Conservation (phyloP, 2,113 vertebrate species). For the Meles meles region DNA sequence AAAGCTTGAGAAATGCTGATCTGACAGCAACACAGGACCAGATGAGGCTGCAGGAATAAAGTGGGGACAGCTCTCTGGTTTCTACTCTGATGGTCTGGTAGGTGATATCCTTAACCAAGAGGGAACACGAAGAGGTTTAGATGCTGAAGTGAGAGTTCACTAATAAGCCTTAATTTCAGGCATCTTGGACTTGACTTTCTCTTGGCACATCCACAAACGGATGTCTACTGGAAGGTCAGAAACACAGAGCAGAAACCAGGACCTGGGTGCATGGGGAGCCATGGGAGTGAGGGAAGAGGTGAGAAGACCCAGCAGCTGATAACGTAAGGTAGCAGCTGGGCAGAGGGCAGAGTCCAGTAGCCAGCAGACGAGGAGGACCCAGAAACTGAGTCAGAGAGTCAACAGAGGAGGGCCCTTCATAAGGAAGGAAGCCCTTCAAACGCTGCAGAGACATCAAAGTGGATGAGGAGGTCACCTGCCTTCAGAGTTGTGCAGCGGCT, state of each 20-base stretch:
- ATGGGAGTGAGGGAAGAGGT: not conserved
- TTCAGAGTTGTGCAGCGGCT: not conserved
- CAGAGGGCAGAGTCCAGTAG: not conserved
- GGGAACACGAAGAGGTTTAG: not conserved
- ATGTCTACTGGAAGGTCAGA: not conserved
- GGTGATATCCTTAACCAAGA: not conserved
- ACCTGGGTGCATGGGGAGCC: not conserved
- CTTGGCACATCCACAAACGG: not conserved
- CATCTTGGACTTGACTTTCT: not conserved
- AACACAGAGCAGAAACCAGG: not conserved
- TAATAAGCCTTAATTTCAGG: not conserved
- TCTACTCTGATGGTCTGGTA: not conserved
- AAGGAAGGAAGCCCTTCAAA: not conserved
- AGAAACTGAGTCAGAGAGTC: not conserved
- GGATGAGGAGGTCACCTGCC: not conserved
- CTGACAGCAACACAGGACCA: not conserved
- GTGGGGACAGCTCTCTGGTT: not conserved
- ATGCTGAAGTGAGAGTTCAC: no score
- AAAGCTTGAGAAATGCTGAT: accelerated
- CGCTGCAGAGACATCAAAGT: accelerated
- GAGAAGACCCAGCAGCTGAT: not conserved
- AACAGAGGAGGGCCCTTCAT: not conserved
- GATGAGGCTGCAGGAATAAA: not conserved
- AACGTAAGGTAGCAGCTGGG: not conserved
- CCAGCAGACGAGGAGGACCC: not conserved